A percentile compares a stretch with the other conserved stretches of the same genome.
Conservation (phyloP, 1,140 invertebrate genomes). For the Hylaeus volcanicus region DNA sequence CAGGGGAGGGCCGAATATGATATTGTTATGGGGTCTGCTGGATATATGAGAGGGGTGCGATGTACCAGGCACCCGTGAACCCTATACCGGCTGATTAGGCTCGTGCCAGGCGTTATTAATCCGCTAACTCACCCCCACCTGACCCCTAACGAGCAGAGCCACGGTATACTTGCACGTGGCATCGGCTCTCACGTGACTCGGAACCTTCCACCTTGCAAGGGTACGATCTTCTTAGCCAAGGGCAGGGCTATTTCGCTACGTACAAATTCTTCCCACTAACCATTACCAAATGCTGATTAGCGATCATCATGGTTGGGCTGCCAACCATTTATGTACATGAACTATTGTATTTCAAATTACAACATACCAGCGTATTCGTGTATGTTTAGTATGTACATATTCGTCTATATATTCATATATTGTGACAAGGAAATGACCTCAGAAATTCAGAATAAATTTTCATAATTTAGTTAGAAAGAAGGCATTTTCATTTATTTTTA, state of each 20-base stretch:
- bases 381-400: too few relatives aligned
- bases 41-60: constrained; percentile 51
- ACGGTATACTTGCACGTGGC: constrained; percentile 57
- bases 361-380: too few relatives aligned
- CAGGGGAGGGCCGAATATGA: constrained; percentile 75
- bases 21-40: constrained; percentile 76
- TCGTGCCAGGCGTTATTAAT: constrained; percentile 79
- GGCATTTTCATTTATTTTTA: too few relatives aligned
- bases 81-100: constrained; percentile 77
- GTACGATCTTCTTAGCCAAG: constrained; percentile 19
- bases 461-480: too few relatives aligned
- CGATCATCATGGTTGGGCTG: too few relatives aligned
- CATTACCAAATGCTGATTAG: not conserved
- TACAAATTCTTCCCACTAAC: not conserved
- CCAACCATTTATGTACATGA: too few relatives aligned
- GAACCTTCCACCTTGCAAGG: not conserved
- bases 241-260: not conserved
- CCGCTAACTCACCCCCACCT: constrained; percentile 71
- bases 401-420: too few relatives aligned
- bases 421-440: too few relatives aligned
- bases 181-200: constrained; percentile 53
- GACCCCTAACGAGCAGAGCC: constrained; percentile 69
- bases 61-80: constrained; percentile 71
- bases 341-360: too few relatives aligned
- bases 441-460: too few relatives aligned